A percentile compares a stretch with the other conserved stretches of the same genome.
These are phyloP conservation scores for Montipora foliosa DNA, from an alignment of 64 coral and sea anemone genomes.

Conservation along the genomic window DNA sequence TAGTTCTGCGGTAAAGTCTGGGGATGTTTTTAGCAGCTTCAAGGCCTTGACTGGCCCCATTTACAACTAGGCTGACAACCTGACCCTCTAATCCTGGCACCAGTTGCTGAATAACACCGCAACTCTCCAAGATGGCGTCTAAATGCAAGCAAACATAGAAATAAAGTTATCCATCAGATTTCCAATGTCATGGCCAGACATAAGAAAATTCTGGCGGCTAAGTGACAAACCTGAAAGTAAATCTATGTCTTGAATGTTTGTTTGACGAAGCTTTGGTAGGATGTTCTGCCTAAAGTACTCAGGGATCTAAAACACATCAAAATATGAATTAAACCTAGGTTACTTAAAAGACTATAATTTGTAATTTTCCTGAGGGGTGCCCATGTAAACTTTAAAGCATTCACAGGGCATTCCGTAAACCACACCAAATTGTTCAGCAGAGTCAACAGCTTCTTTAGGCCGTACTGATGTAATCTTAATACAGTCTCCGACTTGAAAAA, in stretches of 20 bases:
- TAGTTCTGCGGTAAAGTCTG: slow-evolving; percentile 88
- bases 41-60: slow-evolving; percentile 72
- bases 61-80: slow-evolving; percentile 84
- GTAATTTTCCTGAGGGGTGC: too few relatives aligned
- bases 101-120: slow-evolving; percentile 64
- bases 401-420: too few relatives aligned
- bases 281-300: slow-evolving; percentile 67
- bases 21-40: slow-evolving; percentile 95
- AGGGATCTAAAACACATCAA: slow-evolving; percentile 45
- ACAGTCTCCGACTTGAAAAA: too few relatives aligned
- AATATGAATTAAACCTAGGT: neutral
- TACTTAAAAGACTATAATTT: too few relatives aligned
- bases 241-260: slow-evolving; percentile 62
- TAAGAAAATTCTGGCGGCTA: neutral
- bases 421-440: too few relatives aligned
- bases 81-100: slow-evolving; percentile 81
- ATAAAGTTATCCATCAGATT: neutral
- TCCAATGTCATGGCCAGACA: neutral
- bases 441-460: too few relatives aligned
- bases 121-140: slow-evolving; percentile 69
- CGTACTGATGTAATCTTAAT: too few relatives aligned
- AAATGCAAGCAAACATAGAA: neutral
- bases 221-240: slow-evolving; percentile 57
- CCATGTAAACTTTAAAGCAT: too few relatives aligned
- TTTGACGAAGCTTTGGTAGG: slow-evolving; percentile 55